Percentiles rank a stretch among this genome's conserved stretches.
Evolutionary conservation across 2,113 vertebrate genomes (phyloP).

Genomic region (Cheirogaleus medius): DNA sequence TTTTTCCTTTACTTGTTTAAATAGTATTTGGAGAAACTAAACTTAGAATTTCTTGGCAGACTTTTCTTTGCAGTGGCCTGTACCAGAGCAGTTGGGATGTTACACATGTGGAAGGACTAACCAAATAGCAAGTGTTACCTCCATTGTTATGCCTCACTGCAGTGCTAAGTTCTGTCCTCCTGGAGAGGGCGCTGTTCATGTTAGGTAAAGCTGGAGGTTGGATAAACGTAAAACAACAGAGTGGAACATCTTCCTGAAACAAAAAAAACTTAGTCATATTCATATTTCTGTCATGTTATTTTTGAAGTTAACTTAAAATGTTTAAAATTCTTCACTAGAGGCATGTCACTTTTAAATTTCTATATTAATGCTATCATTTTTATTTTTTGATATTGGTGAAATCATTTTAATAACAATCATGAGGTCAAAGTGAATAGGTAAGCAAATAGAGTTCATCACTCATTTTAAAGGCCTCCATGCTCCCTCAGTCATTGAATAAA

Average conservation of each 20-base stretch:
- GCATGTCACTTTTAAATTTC: not conserved
- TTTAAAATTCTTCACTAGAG: not conserved
- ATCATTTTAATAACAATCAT: not conserved
- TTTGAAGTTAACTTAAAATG: conserved; percentile 25
- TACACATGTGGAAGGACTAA: not conserved
- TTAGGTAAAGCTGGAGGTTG: not conserved
- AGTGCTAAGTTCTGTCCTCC: not conserved
- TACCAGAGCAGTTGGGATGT: not conserved
- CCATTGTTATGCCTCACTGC: not conserved
- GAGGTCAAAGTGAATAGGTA: not conserved
- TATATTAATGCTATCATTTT: not conserved
- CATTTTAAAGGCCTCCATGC: not conserved
- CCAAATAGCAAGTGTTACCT: not conserved
- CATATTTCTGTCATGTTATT: conserved; percentile 6
- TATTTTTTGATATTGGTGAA: not conserved
- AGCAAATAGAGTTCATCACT: not conserved
- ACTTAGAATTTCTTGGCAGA: not conserved
- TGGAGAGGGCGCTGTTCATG: not conserved
- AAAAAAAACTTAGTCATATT: not conserved
- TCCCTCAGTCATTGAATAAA: not conserved
- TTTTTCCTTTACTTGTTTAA: not conserved
- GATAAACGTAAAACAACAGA: not conserved
- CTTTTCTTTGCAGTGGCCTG: not conserved
- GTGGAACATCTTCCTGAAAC: not conserved
- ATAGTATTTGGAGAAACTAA: not conserved